phyloP scores from a whole-genome alignment of 2,113 vertebrate genomes.

The Lophochroa leadbeateri region DNA sequence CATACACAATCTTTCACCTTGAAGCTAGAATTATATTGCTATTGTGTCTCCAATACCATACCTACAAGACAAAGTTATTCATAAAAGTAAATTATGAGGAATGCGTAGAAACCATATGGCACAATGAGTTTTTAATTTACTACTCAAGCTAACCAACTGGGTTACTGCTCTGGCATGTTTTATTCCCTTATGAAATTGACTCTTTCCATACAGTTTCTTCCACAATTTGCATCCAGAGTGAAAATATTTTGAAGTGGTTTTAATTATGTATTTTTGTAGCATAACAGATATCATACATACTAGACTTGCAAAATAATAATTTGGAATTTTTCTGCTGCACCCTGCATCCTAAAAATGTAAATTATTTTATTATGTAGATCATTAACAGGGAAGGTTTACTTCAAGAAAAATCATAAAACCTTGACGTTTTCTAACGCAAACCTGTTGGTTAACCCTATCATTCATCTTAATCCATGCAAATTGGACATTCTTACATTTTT shows the following conservation, averaged over 20 bases:
- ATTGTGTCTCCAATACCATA: neutral
- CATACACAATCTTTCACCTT: neutral
- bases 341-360: conserved; percentile 1
- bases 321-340: conserved; percentile 7
- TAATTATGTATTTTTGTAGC: neutral
- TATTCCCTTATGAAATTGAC: neutral
- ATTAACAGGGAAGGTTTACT: conserved; percentile 27
- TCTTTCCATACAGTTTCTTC: neutral
- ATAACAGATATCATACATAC: neutral
- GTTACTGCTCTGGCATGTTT: neutral
- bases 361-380: neutral
- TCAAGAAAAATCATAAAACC: conserved; percentile 42
- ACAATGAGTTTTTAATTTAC: neutral
- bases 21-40: neutral
- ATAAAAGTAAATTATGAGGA: conserved; percentile 3
- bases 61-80: neutral
- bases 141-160: neutral
- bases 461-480: neutral
- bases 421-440: conserved; percentile 38
- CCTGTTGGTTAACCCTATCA: conserved; percentile 2
- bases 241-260: neutral
- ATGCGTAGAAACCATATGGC: neutral
- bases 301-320: neutral
- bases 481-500: neutral
- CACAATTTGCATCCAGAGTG: neutral